A percentile compares a stretch with the other conserved stretches of the same genome.
Conservation (phyloP, 2,888 invertebrate species). For the Synanthedon vespiformis region DNA sequence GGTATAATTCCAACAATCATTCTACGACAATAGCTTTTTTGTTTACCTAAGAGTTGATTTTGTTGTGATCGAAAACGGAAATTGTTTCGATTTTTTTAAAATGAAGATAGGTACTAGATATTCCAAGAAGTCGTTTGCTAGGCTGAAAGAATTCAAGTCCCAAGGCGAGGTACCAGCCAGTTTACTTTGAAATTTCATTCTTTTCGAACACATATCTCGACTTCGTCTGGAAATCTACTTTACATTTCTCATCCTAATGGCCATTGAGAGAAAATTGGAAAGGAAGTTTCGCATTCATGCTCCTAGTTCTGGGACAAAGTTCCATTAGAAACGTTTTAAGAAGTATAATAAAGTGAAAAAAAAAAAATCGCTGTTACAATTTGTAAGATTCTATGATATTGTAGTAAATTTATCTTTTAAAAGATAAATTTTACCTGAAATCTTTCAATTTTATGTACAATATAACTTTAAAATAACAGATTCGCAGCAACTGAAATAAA, state of each 20-base stretch:
- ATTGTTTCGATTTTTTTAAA: no score
- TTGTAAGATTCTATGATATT: no score
- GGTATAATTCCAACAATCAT: no score
- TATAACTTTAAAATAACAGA: background rate
- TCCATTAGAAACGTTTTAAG: constrained; percentile 30
- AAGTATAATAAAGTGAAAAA: constrained; percentile 8
- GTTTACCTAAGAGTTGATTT: no score
- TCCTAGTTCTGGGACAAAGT: constrained; percentile 36
- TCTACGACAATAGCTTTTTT: no score
- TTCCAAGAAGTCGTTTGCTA: constrained; percentile 24
- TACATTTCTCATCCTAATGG: constrained; percentile 71
- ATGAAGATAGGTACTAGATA: no score
- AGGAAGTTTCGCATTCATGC: constrained; percentile 58
- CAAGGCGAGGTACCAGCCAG: constrained; percentile 29
- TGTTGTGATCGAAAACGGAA: no score
- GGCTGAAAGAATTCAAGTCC: constrained; percentile 21
- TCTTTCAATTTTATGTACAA: no score
- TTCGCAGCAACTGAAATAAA: constrained; percentile 9
- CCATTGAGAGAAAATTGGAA: constrained; percentile 69
- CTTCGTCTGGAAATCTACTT: constrained; percentile 63
- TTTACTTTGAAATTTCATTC: constrained; percentile 63
- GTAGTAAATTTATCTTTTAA: no score
- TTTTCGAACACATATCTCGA: constrained; percentile 64
- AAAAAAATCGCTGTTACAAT: no score
- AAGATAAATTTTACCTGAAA: no score